phyloP scores from a whole-genome alignment of 2,888 invertebrate species.

The Mythimna impura region DNA sequence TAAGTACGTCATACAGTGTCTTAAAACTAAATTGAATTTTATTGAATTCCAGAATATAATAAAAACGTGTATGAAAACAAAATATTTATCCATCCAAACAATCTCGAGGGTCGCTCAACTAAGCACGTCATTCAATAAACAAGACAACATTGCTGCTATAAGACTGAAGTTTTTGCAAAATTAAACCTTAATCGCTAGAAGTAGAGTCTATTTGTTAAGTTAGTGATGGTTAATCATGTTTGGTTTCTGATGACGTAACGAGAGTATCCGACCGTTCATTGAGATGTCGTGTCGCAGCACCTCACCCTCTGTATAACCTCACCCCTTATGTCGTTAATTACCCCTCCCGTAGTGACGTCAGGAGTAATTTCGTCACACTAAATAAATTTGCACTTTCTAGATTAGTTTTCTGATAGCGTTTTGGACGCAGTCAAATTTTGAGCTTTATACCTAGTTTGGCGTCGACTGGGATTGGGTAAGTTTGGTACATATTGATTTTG shows the following conservation, averaged over 20 bases:
- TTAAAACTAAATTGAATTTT: slow-evolving; percentile 3
- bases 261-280: slow-evolving; percentile 70
- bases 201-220: slow-evolving; percentile 10
- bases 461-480: not conserved
- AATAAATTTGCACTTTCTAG: slow-evolving; percentile 64
- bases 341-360: slow-evolving; percentile 75
- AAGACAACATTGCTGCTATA: slow-evolving; percentile 1
- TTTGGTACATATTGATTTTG: slow-evolving; percentile 20
- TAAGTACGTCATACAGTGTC: slow-evolving; percentile 5
- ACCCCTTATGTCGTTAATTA: slow-evolving; percentile 69
- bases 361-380: slow-evolving; percentile 65
- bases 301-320: slow-evolving; percentile 52
- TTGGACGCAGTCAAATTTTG: slow-evolving; percentile 1
- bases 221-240: slow-evolving; percentile 16
- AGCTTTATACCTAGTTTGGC: slow-evolving; percentile 8
- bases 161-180: slow-evolving; percentile 28
- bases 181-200: slow-evolving; percentile 20
- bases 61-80: slow-evolving; percentile 35
- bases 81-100: slow-evolving; percentile 60
- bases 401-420: slow-evolving; percentile 47
- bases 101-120: slow-evolving; percentile 48
- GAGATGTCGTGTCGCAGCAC: slow-evolving; percentile 67
- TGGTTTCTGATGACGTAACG: slow-evolving; percentile 69
- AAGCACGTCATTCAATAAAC: slow-evolving; percentile 56
- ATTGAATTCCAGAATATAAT: slow-evolving; percentile 31